Conservation (phyloP, 1,140 invertebrate genomes). For the Lasaia peninsularis region DNA sequence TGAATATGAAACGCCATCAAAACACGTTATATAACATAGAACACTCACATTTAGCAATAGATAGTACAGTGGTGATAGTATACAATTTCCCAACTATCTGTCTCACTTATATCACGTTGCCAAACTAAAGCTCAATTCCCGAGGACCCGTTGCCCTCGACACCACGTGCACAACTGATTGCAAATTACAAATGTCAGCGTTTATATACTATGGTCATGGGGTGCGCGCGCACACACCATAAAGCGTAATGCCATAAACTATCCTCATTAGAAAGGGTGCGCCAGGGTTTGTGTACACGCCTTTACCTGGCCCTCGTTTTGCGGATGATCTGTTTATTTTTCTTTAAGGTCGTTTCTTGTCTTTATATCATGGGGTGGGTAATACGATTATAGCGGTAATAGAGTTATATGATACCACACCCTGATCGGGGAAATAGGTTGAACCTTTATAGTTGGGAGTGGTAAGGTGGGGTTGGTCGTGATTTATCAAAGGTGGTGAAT, state of each 20-base stretch:
- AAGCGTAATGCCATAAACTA: slow-evolving; percentile 66
- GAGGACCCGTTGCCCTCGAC: slow-evolving; percentile 22
- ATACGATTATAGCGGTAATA: slow-evolving; percentile 43
- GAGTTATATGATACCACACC: slow-evolving; percentile 56
- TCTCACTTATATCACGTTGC: not conserved
- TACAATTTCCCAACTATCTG: not conserved
- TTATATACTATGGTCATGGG: slow-evolving; percentile 53
- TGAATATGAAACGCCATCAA: too few species aligned
- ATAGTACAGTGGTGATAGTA: not conserved
- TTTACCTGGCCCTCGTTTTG: slow-evolving; percentile 61
- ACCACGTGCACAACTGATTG: slow-evolving; percentile 55
- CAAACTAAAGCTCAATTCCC: not conserved
- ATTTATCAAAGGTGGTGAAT: slow-evolving; percentile 50
- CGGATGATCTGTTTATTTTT: slow-evolving; percentile 70
- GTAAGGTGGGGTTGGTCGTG: slow-evolving; percentile 44
- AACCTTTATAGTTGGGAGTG: slow-evolving; percentile 53
- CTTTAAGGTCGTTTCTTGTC: slow-evolving; percentile 64
- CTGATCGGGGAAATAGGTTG: slow-evolving; percentile 52
- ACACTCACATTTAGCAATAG: too few species aligned
- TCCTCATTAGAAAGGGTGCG: slow-evolving; percentile 72
- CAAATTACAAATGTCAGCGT: slow-evolving; percentile 37
- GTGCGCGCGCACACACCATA: slow-evolving; percentile 69
- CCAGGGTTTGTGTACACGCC: slow-evolving; percentile 56
- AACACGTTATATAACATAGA: too few species aligned
- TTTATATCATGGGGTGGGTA: slow-evolving; percentile 36